Evolutionary conservation across 64 coral and sea anemone species (phyloP), one percentile per base, ranked within the genome.

Genomic region (Porites lutea): DNA sequence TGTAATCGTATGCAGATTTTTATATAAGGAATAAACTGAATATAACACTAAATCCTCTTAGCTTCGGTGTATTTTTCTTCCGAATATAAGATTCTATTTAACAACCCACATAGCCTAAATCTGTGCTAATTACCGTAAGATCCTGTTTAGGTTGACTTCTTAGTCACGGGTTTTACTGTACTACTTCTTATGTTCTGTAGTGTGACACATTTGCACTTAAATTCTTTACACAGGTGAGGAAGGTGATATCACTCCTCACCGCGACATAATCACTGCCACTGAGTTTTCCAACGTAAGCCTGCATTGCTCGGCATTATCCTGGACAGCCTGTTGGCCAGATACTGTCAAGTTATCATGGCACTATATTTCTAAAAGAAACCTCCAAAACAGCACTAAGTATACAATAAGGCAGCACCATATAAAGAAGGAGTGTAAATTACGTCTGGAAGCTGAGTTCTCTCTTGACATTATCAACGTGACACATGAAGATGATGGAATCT

Each of bases 331-430:
- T 49, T 50, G 6, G 5, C 73, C 45, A n/a, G n/a, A n/a, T n/a
- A n/a, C n/a, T 4, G 45, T 51, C 73, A 15, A 50, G 11, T 51
- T 75, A 2, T 18, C 45, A 13, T 75, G 73, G 73, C 73, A 75
- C 47, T 52, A 19, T 37, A 37, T 37, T 37, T 37, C 27, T 51
- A 47, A 15, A 51, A 75, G 51, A 47, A 75, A 19, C 3, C 48
- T 75, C 13, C 73, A 75, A 75, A 75, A 75, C 73, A 51, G 45
- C 73, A 51, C 46, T 5, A 75, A 75, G 73, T 75, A 75, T 18
- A 75, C 73, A 15, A 75, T 75, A 75, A 52, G 48, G 47, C 3
- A 15, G 52, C 73, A 12, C 54, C 54, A 75, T 16, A 49, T 19
- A 18, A 75, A 52, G 9, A 51, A 19, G 3, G 13, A 75, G 15